Percentiles rank a stretch among this genome's conserved stretches.
phyloP scores from a whole-genome alignment of 1,140 invertebrate species.

The Aphelinus atriplicis region DNA sequence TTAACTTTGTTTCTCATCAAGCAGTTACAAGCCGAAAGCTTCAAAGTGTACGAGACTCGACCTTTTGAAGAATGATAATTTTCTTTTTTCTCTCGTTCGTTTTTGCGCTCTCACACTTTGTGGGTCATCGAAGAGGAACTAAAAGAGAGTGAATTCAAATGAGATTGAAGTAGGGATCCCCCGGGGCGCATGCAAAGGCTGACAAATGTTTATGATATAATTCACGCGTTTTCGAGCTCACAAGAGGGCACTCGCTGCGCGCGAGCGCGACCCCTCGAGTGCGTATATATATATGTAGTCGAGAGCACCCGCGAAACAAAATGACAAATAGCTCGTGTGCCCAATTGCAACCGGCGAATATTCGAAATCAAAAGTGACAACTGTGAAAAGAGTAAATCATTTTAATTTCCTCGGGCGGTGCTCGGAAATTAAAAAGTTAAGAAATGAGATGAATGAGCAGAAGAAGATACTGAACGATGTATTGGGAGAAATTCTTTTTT shows the following conservation, averaged over 20 bases:
- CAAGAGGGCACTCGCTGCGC: neutral
- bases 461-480: no score
- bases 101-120: neutral
- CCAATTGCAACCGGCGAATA: neutral
- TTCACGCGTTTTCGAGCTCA: neutral
- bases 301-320: no score
- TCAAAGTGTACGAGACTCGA: neutral
- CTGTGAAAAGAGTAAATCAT: constrained; percentile 15
- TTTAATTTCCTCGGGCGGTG: neutral
- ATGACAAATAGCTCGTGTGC: neutral
- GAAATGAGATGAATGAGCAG: no score
- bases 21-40: no score
- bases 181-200: constrained; percentile 7
- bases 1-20: no score
- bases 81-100: neutral
- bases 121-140: neutral
- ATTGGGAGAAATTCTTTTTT: no score
- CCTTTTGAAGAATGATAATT: neutral
- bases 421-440: no score
- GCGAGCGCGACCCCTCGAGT: no score
- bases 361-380: constrained; percentile 5
- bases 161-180: neutral
- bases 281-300: no score
- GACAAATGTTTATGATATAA: constrained; percentile 21
- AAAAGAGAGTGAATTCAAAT: constrained; percentile 1